These are phyloP conservation scores for Aviceda subcristata DNA, from an alignment of 2,113 vertebrate species.

Conservation along the genomic window DNA sequence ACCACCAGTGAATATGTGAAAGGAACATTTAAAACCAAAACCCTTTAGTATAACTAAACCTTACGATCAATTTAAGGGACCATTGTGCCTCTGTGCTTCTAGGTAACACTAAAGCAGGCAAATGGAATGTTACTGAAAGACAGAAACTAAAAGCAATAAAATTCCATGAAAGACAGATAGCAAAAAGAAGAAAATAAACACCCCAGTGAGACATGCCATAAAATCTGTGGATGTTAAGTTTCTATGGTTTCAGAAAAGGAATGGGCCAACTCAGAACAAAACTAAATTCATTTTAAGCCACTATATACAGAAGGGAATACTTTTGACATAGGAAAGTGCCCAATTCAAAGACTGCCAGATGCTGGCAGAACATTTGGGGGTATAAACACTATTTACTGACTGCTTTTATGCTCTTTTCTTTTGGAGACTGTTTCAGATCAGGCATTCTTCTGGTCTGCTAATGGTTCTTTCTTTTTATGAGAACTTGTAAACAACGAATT, in stretches of 20 bases:
- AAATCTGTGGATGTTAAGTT: background rate
- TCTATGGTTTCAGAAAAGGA: constrained; percentile 9
- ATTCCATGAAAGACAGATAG: background rate
- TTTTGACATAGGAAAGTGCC: background rate
- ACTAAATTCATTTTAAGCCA: background rate
- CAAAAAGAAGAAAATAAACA: background rate
- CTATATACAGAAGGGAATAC: background rate
- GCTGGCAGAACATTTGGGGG: constrained; percentile 31
- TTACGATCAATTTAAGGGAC: background rate
- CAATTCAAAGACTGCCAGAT: background rate
- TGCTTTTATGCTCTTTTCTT: background rate
- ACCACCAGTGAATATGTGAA: background rate
- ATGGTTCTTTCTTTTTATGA: background rate
- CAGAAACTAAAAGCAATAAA: background rate
- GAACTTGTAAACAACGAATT: background rate
- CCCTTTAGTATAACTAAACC: background rate
- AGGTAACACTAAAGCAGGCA: background rate
- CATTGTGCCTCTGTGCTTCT: background rate
- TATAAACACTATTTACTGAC: background rate
- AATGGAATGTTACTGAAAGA: background rate
- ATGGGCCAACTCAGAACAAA: background rate
- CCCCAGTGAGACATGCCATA: background rate
- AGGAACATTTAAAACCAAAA: background rate
- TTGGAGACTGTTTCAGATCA: background rate
- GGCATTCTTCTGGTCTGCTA: background rate